phyloP scores from a whole-genome alignment of 2,113 vertebrate species.

The Pelobates fuscus region DNA sequence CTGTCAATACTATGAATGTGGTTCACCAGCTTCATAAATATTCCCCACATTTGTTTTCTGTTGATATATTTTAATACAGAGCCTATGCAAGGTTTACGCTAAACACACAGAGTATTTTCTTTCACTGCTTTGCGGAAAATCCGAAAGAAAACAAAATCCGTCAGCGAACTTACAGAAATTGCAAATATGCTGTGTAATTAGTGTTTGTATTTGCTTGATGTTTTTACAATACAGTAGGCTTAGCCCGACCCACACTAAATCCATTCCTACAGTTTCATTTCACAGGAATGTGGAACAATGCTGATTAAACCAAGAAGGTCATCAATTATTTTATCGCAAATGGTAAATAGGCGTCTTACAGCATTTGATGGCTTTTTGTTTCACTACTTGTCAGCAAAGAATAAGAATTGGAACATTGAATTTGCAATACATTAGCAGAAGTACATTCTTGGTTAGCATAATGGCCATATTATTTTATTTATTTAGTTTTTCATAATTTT shows the following conservation, averaged over 20 bases:
- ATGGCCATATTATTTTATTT: not conserved
- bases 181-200: conserved; percentile 27
- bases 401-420: conserved; percentile 8
- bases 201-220: conserved; percentile 24
- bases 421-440: not conserved
- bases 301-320: conserved; percentile 19
- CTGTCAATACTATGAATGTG: too few relatives aligned
- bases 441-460: not conserved
- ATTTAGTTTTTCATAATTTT: not conserved
- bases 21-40: too few relatives aligned
- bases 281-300: conserved; percentile 64
- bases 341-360: not conserved
- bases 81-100: too few relatives aligned
- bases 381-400: accelerated
- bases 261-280: conserved; percentile 60
- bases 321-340: conserved; percentile 24
- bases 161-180: not conserved
- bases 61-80: too few relatives aligned
- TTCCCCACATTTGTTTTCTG: too few relatives aligned
- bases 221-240: conserved; percentile 18
- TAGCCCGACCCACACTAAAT: conserved; percentile 12
- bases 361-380: conserved; percentile 13
- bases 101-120: not conserved
- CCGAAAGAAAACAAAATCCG: not conserved
- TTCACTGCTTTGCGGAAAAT: not conserved